Evolutionary conservation across 2,888 invertebrate genomes (phyloP), one percentile per base, ranked within the genome.

Genomic region (Pilophorus perplexus): DNA sequence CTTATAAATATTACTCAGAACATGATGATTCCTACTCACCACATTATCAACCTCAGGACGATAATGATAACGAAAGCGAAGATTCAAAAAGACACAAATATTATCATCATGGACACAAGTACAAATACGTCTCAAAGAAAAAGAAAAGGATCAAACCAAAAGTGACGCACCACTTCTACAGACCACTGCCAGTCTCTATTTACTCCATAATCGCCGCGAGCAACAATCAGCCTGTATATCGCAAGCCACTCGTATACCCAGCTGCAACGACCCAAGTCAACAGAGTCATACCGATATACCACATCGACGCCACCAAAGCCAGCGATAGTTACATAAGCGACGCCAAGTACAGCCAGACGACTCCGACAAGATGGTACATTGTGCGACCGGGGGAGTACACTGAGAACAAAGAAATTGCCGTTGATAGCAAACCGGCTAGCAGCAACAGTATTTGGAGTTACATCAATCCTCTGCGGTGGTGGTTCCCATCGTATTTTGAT

Each of bases 401-500:
- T 14, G 66, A 57, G 40, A 68, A 66, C 28, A 68, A 66, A 38
- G 55, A 62, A 16, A 38, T 68, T 10, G 54, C 62, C 6, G 28
- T 33, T 1, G 66, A 68, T 12, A 62, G 55, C 33, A 66, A 66
- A 55, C 23, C 54, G 10, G 50, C 52, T 3, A 59, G 38, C n/a
- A 65, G 50, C 38, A n/a, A n/a, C n/a, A 59, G 59, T 42, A 44
- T 68, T 10, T 68, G 68, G 68, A 59, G 38, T 40, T 42, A 59
- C 27, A 48, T 66, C 1, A 68, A 66, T 25, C 68, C 68, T 14
- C 46, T 68, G 1, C 38, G 59, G 10, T 68, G 68, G 68, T 68
- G 68, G 68, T 68, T 59, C 23, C 68, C 68, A 1, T 37, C 38
- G 38, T 60, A 64, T 16, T 65, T 65, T 16, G 69, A 69, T 54